Conservation (phyloP, 2,797 vertebrate genomes). For the Emydoidea blandingii region DNA sequence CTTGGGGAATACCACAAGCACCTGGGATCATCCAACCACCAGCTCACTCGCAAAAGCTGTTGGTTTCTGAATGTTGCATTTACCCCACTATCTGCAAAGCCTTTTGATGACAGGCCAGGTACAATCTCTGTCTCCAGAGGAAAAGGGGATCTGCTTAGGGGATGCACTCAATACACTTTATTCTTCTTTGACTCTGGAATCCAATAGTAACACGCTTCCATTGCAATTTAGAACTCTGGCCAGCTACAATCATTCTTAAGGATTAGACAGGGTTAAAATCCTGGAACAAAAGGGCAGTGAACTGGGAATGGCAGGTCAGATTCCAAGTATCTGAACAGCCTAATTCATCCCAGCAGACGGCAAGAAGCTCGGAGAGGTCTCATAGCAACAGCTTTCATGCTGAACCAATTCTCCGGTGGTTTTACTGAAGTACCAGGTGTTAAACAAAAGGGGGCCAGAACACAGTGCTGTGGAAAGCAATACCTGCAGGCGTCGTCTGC, state of each 20-base stretch:
- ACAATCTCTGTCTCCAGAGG: background rate
- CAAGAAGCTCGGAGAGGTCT: background rate
- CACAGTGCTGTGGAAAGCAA: background rate
- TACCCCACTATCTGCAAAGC: background rate
- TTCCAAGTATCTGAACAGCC: background rate
- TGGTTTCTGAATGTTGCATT: background rate
- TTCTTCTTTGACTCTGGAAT: background rate
- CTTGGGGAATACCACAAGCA: background rate
- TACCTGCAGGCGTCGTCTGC: slow-evolving; percentile 95
- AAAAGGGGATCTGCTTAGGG: background rate
- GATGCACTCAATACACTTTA: background rate
- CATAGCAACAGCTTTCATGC: background rate
- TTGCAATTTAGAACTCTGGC: background rate
- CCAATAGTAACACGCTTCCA: background rate
- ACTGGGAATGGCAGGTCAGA: background rate
- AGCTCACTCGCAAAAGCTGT: background rate
- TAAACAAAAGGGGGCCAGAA: background rate
- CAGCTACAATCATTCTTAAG: background rate
- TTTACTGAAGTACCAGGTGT: background rate
- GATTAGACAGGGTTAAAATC: background rate
- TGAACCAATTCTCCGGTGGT: background rate
- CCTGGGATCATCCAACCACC: background rate
- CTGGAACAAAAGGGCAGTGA: background rate
- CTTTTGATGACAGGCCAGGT: background rate
- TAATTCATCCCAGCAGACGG: background rate